Evolutionary conservation across 2,888 invertebrate genomes (phyloP).

Genomic region (Noctua comes): DNA sequence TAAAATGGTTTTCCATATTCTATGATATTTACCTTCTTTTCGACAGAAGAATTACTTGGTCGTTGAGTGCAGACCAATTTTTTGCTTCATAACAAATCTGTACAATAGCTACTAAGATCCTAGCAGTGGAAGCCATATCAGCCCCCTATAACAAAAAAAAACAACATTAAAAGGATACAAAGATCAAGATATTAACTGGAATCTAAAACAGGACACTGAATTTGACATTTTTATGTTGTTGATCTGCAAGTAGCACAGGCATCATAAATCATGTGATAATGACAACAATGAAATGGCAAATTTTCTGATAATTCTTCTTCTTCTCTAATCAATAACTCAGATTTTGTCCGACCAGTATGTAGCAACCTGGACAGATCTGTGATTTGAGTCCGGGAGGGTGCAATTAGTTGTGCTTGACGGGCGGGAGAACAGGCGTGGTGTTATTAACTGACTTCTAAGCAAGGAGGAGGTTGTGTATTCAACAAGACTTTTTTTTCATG

Average conservation of each 20-base stretch:
- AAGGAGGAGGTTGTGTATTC: no score
- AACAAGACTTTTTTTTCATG: no score
- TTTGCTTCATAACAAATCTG: conserved; percentile 97
- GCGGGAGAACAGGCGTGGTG: neutral
- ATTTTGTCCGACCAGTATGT: neutral
- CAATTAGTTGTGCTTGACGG: neutral
- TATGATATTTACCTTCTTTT: conserved; percentile 93
- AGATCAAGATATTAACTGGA: no score
- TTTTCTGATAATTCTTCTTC: neutral
- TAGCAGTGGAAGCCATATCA: conserved; percentile 98
- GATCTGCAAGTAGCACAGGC: neutral
- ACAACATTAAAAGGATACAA: no score
- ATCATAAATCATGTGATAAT: neutral
- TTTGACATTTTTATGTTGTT: neutral
- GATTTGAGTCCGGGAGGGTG: neutral
- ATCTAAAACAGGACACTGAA: neutral
- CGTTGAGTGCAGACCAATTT: conserved; percentile 98
- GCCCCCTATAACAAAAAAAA: conserved; percentile 91
- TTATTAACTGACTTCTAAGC: no score
- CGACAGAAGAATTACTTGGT: conserved; percentile 96
- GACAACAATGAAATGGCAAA: neutral
- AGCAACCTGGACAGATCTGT: neutral
- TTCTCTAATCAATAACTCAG: neutral
- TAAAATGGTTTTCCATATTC: neutral
- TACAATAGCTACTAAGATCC: conserved; percentile 97